Evolutionary conservation across 1,140 invertebrate species (phyloP).

Genomic region (Drosophila seguyi): DNA sequence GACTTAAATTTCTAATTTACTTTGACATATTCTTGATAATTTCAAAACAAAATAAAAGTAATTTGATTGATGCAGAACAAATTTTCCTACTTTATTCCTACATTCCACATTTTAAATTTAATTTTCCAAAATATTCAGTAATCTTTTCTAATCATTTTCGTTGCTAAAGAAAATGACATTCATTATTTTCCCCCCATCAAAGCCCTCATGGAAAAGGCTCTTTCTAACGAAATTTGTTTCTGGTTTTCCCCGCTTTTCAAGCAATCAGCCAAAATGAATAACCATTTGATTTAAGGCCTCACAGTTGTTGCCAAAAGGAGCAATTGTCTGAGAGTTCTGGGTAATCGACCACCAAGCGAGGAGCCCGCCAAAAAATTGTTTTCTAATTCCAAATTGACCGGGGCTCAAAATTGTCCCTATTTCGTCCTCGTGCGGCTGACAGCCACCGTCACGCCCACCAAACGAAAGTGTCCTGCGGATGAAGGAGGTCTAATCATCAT

Average conservation of each 20-base stretch:
- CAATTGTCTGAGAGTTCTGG: neutral
- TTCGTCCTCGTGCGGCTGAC: conserved; percentile 21
- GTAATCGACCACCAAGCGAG: conserved; percentile 11
- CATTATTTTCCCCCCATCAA: neutral
- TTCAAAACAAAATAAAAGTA: neutral
- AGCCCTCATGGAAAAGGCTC: neutral
- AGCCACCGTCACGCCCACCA: conserved; percentile 51
- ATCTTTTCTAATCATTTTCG: neutral
- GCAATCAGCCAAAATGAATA: conserved; percentile 20
- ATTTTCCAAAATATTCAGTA: neutral
- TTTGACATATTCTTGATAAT: too few species aligned
- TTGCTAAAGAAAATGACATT: neutral
- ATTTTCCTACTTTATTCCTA: neutral
- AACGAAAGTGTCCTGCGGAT: conserved; percentile 7
- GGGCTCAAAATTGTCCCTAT: conserved; percentile 15
- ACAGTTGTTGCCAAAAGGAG: neutral
- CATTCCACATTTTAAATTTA: neutral
- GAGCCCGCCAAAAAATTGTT: conserved; percentile 20
- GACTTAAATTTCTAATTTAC: neutral
- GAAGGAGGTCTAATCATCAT: conserved; percentile 41
- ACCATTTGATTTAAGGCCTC: conserved; percentile 19
- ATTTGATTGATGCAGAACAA: neutral
- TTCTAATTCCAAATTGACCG: conserved; percentile 14
- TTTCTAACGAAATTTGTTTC: neutral
- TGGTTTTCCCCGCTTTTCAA: neutral